Conservation (phyloP, 2,113 vertebrate genomes). For the Arvicanthis niloticus region DNA sequence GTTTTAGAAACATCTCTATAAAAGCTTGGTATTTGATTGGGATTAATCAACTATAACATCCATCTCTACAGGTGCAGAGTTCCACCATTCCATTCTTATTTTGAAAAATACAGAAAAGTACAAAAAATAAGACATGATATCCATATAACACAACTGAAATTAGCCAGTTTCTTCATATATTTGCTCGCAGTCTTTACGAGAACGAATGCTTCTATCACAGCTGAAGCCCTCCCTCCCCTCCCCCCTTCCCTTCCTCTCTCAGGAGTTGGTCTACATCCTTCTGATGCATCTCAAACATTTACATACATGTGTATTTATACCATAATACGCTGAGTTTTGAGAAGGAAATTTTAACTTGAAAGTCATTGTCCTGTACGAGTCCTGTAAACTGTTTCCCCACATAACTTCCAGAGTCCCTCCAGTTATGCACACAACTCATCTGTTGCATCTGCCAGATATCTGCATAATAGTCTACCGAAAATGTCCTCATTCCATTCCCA, state of each 20-base stretch:
- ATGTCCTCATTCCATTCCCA: background rate
- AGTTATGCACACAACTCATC: background rate
- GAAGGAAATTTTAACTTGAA: conserved; percentile 58
- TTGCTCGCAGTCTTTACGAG: conserved; percentile 63
- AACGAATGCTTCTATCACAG: conserved; percentile 65
- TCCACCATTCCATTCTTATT: conserved; percentile 61
- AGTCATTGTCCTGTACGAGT: background rate
- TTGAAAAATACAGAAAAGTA: conserved; percentile 81
- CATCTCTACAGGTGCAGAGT: conserved; percentile 68
- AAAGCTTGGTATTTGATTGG: conserved; percentile 73
- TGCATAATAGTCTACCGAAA: background rate
- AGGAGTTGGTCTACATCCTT: conserved; percentile 58
- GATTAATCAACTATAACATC: conserved; percentile 69
- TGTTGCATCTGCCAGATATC: conserved; percentile 50
- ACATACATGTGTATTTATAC: conserved; percentile 56
- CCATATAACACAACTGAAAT: conserved; percentile 76
- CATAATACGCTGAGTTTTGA: conserved; percentile 55
- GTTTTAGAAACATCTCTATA: conserved; percentile 81
- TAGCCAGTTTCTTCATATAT: conserved; percentile 67
- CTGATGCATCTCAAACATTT: conserved; percentile 53
- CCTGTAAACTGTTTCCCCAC: background rate
- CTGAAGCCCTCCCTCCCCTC: conserved; percentile 28
- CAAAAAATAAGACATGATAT: conserved; percentile 82
- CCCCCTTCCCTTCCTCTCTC: conserved; percentile 1
- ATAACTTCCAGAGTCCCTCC: background rate